Evolutionary conservation across 2,888 invertebrate genomes (phyloP).

Genomic region (Axea sp.): DNA sequence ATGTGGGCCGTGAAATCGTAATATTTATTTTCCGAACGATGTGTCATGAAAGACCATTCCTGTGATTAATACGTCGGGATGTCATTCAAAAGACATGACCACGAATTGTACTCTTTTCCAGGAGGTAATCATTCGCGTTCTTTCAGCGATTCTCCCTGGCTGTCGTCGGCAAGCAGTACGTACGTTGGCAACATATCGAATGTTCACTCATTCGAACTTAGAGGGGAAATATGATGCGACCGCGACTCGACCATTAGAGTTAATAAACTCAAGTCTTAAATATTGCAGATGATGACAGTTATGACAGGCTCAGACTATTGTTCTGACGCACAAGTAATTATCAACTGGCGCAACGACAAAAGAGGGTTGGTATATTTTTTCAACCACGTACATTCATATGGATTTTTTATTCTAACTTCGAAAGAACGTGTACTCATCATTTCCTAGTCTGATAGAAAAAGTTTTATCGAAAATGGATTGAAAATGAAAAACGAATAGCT

Average conservation of each 20-base stretch:
- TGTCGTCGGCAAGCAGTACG: slow-evolving; percentile 44
- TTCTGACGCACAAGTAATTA: slow-evolving; percentile 71
- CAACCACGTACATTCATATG: slow-evolving; percentile 9
- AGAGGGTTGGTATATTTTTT: slow-evolving; percentile 19
- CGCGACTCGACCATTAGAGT: slow-evolving; percentile 68
- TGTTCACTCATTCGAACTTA: not conserved
- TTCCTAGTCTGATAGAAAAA: no score
- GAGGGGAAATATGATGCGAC: slow-evolving; percentile 24
- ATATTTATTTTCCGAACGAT: slow-evolving; percentile 47
- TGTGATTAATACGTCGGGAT: slow-evolving; percentile 58
- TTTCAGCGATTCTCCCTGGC: slow-evolving; percentile 57
- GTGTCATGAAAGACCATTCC: slow-evolving; percentile 30
- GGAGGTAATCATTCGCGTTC: slow-evolving; percentile 57
- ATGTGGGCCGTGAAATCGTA: slow-evolving; percentile 46
- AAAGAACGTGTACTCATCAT: slow-evolving; percentile 25
- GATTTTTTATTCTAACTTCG: slow-evolving; percentile 1
- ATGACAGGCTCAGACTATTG: slow-evolving; percentile 72
- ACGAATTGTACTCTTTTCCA: slow-evolving; percentile 41
- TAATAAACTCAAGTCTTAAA: slow-evolving; percentile 73
- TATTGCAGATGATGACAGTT: slow-evolving; percentile 73
- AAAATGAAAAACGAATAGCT: no score
- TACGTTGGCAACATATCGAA: slow-evolving; percentile 30
- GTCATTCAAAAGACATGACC: slow-evolving; percentile 54
- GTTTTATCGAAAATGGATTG: no score
- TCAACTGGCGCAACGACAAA: slow-evolving; percentile 60